phyloP scores from a whole-genome alignment of 92 coral and sea anemone genomes.

The Zoanthus sociatus region DNA sequence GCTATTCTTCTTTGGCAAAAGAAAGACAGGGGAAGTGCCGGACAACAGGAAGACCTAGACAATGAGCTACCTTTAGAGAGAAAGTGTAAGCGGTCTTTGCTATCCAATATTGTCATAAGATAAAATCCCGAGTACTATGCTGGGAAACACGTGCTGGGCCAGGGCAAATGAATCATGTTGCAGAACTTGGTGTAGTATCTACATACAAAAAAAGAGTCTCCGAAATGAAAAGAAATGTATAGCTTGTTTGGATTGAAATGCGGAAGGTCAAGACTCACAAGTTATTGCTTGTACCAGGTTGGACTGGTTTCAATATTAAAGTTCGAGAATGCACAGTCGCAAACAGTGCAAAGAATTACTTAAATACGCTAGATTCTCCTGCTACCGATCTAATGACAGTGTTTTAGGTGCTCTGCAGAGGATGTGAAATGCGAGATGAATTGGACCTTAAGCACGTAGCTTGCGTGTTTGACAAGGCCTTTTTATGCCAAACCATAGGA shows the following conservation, averaged over 20 bases:
- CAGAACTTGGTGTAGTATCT: slow-evolving; percentile 62
- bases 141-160: slow-evolving; percentile 72
- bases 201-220: slow-evolving; percentile 60
- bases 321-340: slow-evolving; percentile 60
- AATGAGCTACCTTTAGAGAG: slow-evolving; percentile 51
- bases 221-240: slow-evolving; percentile 40
- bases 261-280: slow-evolving; percentile 76
- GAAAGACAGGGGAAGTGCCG: not conserved
- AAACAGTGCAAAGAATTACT: slow-evolving; percentile 59
- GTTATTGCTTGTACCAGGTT: slow-evolving; percentile 75
- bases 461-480: slow-evolving; percentile 46
- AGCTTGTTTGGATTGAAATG: slow-evolving; percentile 76
- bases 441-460: slow-evolving; percentile 65
- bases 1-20: slow-evolving; percentile 56
- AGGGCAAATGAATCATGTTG: slow-evolving; percentile 66
- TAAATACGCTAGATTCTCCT: not conserved
- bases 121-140: slow-evolving; percentile 80
- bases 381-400: not conserved
- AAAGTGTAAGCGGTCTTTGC: slow-evolving; percentile 61
- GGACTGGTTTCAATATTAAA: slow-evolving; percentile 83
- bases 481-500: not conserved
- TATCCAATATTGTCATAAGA: slow-evolving; percentile 54
- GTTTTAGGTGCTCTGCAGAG: slow-evolving; percentile 34
- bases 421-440: slow-evolving; percentile 70
- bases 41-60: not conserved